Percentiles rank a stretch among this genome's conserved stretches.
Conservation (phyloP, 1,140 invertebrate genomes). For the Brachionus rubens region DNA sequence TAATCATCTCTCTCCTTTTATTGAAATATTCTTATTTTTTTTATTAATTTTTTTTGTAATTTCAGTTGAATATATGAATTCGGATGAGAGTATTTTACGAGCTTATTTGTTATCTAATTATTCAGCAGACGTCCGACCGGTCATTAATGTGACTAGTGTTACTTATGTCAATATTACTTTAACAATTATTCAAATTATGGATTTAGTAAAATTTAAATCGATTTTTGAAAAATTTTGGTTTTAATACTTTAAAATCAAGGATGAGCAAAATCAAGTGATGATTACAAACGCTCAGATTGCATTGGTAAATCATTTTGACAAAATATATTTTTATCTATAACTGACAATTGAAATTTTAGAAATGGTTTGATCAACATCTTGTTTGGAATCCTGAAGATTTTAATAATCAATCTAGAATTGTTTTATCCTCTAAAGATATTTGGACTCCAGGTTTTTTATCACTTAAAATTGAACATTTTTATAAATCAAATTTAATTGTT, state of each 20-base stretch:
- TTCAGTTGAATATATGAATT: slow-evolving; percentile 17
- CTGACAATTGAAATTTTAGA: background rate
- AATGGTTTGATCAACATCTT: slow-evolving; percentile 41
- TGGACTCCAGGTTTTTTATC: slow-evolving; percentile 38
- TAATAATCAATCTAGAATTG: slow-evolving; percentile 37
- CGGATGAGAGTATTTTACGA: slow-evolving; percentile 26
- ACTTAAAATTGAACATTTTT: no score
- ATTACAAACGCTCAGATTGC: slow-evolving; percentile 42
- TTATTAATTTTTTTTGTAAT: background rate
- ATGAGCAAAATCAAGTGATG: slow-evolving; percentile 47
- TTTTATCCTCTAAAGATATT: slow-evolving; percentile 40
- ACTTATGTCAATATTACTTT: slow-evolving; percentile 30
- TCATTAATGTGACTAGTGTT: slow-evolving; percentile 4
- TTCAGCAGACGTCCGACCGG: slow-evolving; percentile 21
- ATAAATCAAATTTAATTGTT: background rate
- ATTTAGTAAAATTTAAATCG: background rate
- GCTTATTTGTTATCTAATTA: slow-evolving; percentile 18
- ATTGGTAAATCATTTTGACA: background rate
- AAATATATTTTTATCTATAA: background rate
- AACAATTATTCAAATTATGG: slow-evolving; percentile 46
- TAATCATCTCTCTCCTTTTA: background rate
- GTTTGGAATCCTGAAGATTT: slow-evolving; percentile 30
- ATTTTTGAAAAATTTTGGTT: background rate
- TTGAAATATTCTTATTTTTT: background rate
- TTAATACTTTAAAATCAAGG: background rate